Evolutionary conservation across 2,888 invertebrate genomes (phyloP), one percentile per base, ranked within the genome.

Genomic region (Caenorhabditis afra): DNA sequence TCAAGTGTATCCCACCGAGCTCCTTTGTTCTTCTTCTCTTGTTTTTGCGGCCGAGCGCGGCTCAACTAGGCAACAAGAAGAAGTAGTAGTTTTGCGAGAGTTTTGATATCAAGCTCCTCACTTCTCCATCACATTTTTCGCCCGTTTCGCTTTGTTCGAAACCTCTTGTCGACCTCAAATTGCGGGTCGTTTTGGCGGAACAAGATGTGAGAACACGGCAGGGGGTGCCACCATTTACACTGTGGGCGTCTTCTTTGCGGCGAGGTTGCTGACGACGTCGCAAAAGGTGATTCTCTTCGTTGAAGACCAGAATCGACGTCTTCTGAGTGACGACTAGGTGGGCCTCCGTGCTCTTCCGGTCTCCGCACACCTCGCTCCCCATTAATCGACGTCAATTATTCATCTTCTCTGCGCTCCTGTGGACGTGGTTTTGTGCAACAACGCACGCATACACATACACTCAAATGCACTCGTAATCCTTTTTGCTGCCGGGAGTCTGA

Each of bases 171-270:
- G 62, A 62, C 53, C 71, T 71, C 57, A 62, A 70, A 53, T 55
- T 62, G 55, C 44, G 64, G 64, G 71, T 71, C 57, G 71, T 62
- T 64, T 57, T 23, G 62, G 57, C 50, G 50, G 41, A 71, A 71
- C 71, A 62, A 58, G 64, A 41, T 7, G 47, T 18, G 18, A 62
- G 71, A 73, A 73, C 73, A 73, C 73, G 73, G 73, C 73, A 73
- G 73, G 73, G 73, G 73, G 73, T 73, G 73, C 73, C 73, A 65
- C 49, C 49, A 71, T 71, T 71, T 62, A 71, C 71, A 71, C 71
- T 53, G 37, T 62, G 29, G 3, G n/a, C 3, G 29, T 29, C 29
- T n/a, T 14, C 62, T 53, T 23, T 29, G 35, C 53, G 16, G 35
- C 37, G 47, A 47, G n/a, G n/a, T n/a, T n/a, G n/a, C n/a, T 11